Base-by-base conservation (phyloP, 2,113 vertebrate genomes). In the Raphicerus campestris region DNA sequence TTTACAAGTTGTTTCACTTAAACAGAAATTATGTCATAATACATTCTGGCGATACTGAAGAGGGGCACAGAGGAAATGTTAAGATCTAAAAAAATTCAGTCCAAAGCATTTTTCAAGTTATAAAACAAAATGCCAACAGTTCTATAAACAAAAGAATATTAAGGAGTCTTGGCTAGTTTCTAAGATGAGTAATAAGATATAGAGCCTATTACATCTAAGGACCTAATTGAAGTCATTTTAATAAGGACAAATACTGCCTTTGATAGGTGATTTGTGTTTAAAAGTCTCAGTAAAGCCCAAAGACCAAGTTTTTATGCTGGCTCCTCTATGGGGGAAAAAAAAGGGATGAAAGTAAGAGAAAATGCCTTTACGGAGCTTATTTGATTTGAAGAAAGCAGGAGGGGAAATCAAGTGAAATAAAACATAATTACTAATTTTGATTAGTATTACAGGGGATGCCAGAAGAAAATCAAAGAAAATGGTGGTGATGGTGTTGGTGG, bases 91-190 rank as follows among this genome's bases (percentile, higher is more conserved):
- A 63, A 81, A 75, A 77, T 42, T 70, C 58, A 84, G 5, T 73
- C 70, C 60, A 89, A 92, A 93, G 56, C 35, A 96, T 78, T 94
- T 94, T 93, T 91, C 10, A 88, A 94, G 56, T 92, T 89, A 94
- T 63, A 94, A 95, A 97, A 96, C 78, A 82, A 92, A 78, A 91
- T 49, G 63, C 19, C 77, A 94, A 80, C 4, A 56, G 58, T 88
- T 94, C 32, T 45, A 90, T 56, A 94, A 98, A 77, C 42, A 94
- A 58, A 96, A 86, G 66, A 82, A 58, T 30, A 66, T 30, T 47
- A 63, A 96, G 51, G 8, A 10, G 4, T 89, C 60, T 81, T 96
- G 42, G 75, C 49, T 87, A 75, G 66, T 87, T 93, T 91, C 78
- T 93, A 85, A 80, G 45, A 93, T 82, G 56, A 47, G n/a, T 58